phyloP scores from a whole-genome alignment of 1,140 invertebrate species.

The Scaptomyza graminum region DNA sequence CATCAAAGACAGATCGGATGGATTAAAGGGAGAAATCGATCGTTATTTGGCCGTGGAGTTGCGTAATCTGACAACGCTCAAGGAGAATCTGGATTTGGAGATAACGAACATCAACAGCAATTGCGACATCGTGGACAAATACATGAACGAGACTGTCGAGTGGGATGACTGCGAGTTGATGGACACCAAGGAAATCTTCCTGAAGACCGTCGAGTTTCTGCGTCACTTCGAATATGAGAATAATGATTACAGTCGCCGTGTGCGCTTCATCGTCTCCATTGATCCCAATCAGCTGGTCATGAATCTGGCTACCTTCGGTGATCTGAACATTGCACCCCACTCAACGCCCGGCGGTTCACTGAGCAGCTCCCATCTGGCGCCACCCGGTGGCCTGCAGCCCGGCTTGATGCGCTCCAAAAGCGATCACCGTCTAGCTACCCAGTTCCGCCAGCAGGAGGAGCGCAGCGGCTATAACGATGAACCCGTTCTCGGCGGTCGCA shows the following conservation, averaged over 20 bases:
- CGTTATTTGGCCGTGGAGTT: slow-evolving; percentile 93
- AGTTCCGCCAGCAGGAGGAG: slow-evolving; percentile 94
- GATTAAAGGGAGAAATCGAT: slow-evolving; percentile 94
- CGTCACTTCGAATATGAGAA: slow-evolving; percentile 96
- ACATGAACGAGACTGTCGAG: slow-evolving; percentile 93
- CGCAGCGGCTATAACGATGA: slow-evolving; percentile 86
- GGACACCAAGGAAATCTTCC: slow-evolving; percentile 96
- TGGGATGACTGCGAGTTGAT: slow-evolving; percentile 95
- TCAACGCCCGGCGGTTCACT: slow-evolving; percentile 84
- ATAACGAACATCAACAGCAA: slow-evolving; percentile 96
- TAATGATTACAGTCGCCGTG: slow-evolving; percentile 92
- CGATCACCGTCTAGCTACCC: slow-evolving; percentile 94
- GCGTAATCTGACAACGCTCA: slow-evolving; percentile 92
- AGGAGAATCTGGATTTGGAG: slow-evolving; percentile 96
- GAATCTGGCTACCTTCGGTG: slow-evolving; percentile 93
- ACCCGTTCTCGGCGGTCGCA: slow-evolving; percentile 88
- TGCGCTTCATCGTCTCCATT: slow-evolving; percentile 93
- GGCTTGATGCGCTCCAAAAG: slow-evolving; percentile 96
- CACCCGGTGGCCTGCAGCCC: slow-evolving; percentile 85
- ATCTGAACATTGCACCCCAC: slow-evolving; percentile 90
- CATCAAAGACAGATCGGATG: slow-evolving; percentile 95
- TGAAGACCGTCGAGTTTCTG: slow-evolving; percentile 96
- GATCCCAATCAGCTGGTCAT: slow-evolving; percentile 95
- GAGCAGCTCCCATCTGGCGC: slow-evolving; percentile 85
- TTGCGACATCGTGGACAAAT: slow-evolving; percentile 97